Evolutionary conservation across 2,113 vertebrate genomes (phyloP), one percentile per base, ranked within the genome.

Genomic region (Heterotilapia buettikoferi): DNA sequence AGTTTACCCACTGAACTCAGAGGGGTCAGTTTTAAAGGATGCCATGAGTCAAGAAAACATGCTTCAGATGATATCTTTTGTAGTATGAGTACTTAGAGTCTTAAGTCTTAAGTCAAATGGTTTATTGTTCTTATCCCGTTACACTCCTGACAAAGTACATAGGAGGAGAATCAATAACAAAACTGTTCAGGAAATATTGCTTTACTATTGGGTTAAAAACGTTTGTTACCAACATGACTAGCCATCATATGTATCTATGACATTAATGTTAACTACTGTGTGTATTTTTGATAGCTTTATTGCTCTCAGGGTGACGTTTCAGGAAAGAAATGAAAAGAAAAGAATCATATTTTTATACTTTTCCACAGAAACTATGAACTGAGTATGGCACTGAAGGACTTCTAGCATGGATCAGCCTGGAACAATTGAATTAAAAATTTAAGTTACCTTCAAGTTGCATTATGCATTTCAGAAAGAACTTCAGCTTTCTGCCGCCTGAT

Each of bases 401-500:
- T 47, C 24, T 12, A 31, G 24, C 71, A 50, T 31, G 6, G 24
- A 19, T 78, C 16, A 31, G 36, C 63, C 33, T 21, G 33, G 63
- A 68, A 68, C 36, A 68, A 6, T 13, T 36, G 2, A 68, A 68
- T 21, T 8, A 66, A 66, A 63, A 0, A 63, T 33, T n/a, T n/a
- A 66, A 66, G 6, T 68, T 40, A 14, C 19, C 33, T 40, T n/a
- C 4, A 66, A 66, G 19, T 21, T 38, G 31, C 19, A 66, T 66
- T 38, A 21, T 66, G 19, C 63, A 68, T 40, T 31, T 50, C 71
- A 50, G 24, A 78, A 7, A 78, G 6, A 50, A 50, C 11, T 5
- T 3, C 9, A 78, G 16, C 43, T 78, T 78, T 76, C 14, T 2
- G 3, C 3, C 0, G 0, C 24, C 45, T 78, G 43, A 50, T 78